These are phyloP conservation scores for Cryptoprocta ferox DNA, from an alignment of 2,797 vertebrate species.

Conservation along the genomic window DNA sequence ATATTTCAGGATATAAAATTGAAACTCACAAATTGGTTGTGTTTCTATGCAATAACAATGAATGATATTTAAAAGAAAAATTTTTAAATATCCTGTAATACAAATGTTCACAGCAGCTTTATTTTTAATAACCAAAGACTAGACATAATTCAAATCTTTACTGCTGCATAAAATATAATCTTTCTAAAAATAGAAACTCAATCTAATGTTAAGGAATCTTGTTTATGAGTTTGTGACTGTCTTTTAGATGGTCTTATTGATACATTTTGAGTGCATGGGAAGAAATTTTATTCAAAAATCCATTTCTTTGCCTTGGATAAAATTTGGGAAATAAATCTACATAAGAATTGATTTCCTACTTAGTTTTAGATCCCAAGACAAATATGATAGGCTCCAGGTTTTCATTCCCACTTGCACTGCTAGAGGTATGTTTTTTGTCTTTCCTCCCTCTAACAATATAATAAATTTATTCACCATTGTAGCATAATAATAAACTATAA, in stretches of 20 bases:
- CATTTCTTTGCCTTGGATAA: neutral
- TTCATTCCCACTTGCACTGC: neutral
- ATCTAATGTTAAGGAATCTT: neutral
- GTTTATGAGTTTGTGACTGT: neutral
- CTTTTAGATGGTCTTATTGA: neutral
- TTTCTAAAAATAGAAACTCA: neutral
- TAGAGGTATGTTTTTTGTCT: neutral
- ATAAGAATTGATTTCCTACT: neutral
- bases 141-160: neutral
- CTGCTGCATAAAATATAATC: neutral
- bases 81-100: accelerated
- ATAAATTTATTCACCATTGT: neutral
- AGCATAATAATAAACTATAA: neutral
- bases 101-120: neutral
- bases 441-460: neutral
- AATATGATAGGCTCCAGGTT: neutral
- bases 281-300: neutral
- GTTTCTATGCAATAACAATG: neutral
- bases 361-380: neutral
- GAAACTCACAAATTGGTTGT: neutral
- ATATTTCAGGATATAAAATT: neutral
- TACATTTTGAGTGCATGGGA: neutral
- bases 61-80: neutral
- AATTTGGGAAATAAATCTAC: neutral
- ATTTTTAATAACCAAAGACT: conserved; percentile 1